Conservation (phyloP, 2,888 invertebrate species). For the Aphelenchoides bicaudatus region DNA sequence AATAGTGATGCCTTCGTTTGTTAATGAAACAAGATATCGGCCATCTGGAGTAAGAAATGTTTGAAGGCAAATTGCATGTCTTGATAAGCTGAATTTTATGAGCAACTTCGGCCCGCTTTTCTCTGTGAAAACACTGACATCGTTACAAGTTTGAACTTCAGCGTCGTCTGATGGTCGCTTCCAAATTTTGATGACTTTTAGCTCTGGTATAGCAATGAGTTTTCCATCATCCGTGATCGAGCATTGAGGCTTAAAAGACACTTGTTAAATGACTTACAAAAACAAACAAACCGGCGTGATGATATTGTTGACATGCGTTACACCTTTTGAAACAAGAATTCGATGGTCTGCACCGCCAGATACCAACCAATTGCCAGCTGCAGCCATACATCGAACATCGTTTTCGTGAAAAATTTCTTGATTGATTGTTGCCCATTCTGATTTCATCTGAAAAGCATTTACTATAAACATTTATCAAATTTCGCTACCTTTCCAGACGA, state of each 20-base stretch:
- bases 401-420: slow-evolving; percentile 40
- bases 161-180: neutral
- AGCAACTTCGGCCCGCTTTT: neutral
- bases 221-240: neutral
- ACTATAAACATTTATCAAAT: slow-evolving; percentile 18
- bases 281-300: neutral
- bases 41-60: slow-evolving; percentile 20
- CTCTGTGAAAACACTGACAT: too few species aligned
- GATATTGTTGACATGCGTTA: neutral
- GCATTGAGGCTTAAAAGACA: neutral
- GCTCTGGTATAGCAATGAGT: neutral
- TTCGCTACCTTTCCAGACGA: slow-evolving; percentile 13
- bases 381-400: slow-evolving; percentile 34
- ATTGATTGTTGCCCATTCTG: slow-evolving; percentile 39
- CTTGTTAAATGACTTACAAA: neutral
- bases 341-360: slow-evolving; percentile 41
- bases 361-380: slow-evolving; percentile 31
- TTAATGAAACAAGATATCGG: slow-evolving; percentile 14
- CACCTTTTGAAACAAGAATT: slow-evolving; percentile 31
- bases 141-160: too few species aligned
- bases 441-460: slow-evolving; percentile 26
- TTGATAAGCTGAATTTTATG: neutral
- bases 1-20: neutral
- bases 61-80: neutral
- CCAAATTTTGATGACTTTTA: neutral